Conservation (phyloP, 2,888 invertebrate genomes). For the Drosophila tripunctata region DNA sequence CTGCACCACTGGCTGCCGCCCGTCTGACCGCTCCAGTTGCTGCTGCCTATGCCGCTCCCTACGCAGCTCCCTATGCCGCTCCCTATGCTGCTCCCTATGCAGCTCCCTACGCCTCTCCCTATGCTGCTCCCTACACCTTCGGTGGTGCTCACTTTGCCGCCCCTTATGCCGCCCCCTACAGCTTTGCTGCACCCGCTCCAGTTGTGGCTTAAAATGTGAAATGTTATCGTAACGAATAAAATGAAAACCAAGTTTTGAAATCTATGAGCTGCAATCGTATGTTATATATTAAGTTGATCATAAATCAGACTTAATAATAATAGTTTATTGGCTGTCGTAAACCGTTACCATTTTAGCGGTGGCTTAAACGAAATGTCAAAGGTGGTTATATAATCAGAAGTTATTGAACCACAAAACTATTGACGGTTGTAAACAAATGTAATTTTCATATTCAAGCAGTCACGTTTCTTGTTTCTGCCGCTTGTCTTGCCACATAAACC, state of each 20-base stretch:
- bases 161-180: conserved; percentile 48
- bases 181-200: conserved; percentile 58
- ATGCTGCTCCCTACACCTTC: conserved; percentile 31
- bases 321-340: conserved; percentile 46
- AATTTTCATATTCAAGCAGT: conserved; percentile 48
- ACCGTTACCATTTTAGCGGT: conserved; percentile 14
- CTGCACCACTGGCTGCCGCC: conserved; percentile 53
- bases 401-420: conserved; percentile 44
- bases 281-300: too few species aligned
- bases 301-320: conserved; percentile 9
- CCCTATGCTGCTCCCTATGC: conserved; percentile 38
- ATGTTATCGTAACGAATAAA: conserved; percentile 36
- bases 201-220: conserved; percentile 46
- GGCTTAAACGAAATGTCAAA: conserved; percentile 11
- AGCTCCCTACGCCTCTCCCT: conserved; percentile 40
- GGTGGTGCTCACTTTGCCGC: conserved; percentile 36
- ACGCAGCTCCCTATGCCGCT: conserved; percentile 43
- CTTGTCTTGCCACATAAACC: conserved; percentile 57
- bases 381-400: conserved; percentile 65
- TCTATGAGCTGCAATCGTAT: neutral
- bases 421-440: conserved; percentile 46
- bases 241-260: conserved; percentile 40
- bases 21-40: conserved; percentile 41
- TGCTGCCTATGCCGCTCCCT: conserved; percentile 42
- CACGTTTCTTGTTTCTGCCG: conserved; percentile 63